phyloP scores from a whole-genome alignment of 2,888 invertebrate species.

The Netelia melanura region DNA sequence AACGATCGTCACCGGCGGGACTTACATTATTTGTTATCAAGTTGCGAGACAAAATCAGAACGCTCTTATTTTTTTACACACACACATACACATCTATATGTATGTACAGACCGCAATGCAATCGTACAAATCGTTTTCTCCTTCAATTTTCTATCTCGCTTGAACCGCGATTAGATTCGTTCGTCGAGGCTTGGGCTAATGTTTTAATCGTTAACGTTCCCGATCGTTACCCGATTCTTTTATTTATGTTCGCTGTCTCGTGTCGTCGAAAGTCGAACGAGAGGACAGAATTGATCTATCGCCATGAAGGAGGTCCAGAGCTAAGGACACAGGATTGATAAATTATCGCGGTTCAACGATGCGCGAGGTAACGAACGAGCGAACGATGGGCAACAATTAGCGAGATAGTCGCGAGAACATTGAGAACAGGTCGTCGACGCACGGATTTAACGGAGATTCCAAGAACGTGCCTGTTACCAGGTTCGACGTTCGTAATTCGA shows the following conservation, averaged over 20 bases:
- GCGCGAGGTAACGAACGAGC: background rate
- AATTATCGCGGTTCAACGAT: slow-evolving; percentile 41
- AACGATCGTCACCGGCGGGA: slow-evolving; percentile 27
- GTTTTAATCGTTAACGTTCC: background rate
- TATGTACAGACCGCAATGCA: background rate
- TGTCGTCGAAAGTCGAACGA: slow-evolving; percentile 5
- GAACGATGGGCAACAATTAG: slow-evolving; percentile 5
- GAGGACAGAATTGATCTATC: slow-evolving; percentile 10
- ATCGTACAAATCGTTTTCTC: background rate
- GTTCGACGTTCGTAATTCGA: slow-evolving; percentile 11
- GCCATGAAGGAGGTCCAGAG: slow-evolving; percentile 43
- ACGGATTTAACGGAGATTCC: too few species aligned
- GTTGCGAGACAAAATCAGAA: slow-evolving; percentile 45
- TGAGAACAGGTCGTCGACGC: too few species aligned
- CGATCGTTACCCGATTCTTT: background rate
- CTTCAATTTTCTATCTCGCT: slow-evolving; percentile 43
- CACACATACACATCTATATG: background rate
- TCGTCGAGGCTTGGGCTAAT: slow-evolving; percentile 35
- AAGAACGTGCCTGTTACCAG: background rate
- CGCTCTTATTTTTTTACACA: background rate
- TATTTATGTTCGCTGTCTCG: background rate
- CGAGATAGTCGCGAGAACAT: background rate
- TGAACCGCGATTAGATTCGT: slow-evolving; percentile 42
- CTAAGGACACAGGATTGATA: slow-evolving; percentile 47
- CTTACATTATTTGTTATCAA: slow-evolving; percentile 28